These are phyloP conservation scores for Clusia tigrina DNA, from an alignment of 2,888 invertebrate genomes.

Conservation along the genomic window DNA sequence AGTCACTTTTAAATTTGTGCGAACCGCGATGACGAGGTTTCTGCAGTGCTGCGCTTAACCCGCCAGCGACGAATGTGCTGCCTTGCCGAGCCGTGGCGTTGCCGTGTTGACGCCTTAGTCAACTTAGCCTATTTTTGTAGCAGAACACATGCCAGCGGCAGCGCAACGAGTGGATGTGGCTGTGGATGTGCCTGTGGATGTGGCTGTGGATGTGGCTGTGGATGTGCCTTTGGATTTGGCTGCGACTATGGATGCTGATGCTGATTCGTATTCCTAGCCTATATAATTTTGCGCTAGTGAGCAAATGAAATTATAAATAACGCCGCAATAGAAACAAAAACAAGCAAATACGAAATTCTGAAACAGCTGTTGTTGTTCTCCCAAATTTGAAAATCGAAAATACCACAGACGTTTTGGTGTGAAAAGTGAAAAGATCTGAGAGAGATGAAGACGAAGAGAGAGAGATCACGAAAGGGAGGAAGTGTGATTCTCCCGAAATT, in stretches of 20 bases:
- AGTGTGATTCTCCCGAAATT: too few species aligned
- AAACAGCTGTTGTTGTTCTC: constrained; percentile 36
- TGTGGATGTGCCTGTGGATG: too few species aligned
- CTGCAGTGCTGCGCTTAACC: background rate
- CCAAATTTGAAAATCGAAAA: background rate
- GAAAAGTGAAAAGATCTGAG: background rate
- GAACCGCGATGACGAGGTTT: background rate
- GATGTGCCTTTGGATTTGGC: too few species aligned
- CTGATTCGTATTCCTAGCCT: constrained; percentile 32
- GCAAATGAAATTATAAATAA: constrained; percentile 21
- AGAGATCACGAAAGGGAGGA: too few species aligned
- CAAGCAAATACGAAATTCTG: constrained; percentile 12
- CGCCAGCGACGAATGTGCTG: too few species aligned
- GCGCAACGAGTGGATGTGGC: background rate
- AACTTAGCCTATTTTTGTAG: constrained; percentile 24
- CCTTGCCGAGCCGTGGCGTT: constrained; percentile 11
- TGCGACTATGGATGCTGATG: background rate
- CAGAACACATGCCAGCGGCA: background rate
- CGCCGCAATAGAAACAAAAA: constrained; percentile 3
- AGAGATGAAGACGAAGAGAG: too few species aligned
- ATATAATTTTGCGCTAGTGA: constrained; percentile 28
- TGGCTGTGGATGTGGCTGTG: too few species aligned
- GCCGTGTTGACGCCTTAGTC: constrained; percentile 13
- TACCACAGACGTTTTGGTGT: background rate
- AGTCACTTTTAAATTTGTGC: constrained; percentile 15